These are phyloP conservation scores for Micropoecilia bifurca DNA, from an alignment of 2,797 vertebrate species.

Conservation along the genomic window DNA sequence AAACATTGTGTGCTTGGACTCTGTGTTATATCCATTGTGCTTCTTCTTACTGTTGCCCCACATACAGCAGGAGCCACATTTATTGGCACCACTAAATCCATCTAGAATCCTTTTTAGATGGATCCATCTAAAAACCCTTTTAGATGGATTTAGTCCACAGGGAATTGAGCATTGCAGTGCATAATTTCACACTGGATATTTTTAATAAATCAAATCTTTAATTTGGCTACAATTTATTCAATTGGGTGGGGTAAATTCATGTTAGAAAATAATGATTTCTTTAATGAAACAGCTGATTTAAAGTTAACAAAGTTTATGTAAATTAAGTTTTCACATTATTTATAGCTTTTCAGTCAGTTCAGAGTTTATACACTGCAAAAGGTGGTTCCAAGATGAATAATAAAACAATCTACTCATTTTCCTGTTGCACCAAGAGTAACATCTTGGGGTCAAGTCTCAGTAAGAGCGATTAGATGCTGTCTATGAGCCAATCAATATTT, in stretches of 20 bases:
- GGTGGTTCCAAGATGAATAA: neutral
- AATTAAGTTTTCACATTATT: neutral
- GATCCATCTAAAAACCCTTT: too few species aligned
- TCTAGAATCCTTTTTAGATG: neutral
- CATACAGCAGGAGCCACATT: slow-evolving; percentile 18
- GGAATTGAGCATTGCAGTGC: neutral
- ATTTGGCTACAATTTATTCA: neutral
- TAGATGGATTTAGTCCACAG: too few species aligned
- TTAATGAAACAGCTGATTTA: neutral
- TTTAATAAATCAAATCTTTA: neutral
- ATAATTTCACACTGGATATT: neutral
- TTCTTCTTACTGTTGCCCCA: slow-evolving; percentile 18
- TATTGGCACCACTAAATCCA: neutral
- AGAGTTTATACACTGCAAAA: neutral
- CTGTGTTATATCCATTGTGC: slow-evolving; percentile 6
- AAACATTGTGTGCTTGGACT: slow-evolving; percentile 17
- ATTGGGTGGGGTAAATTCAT: neutral
- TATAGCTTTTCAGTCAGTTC: neutral
- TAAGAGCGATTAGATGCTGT: neutral
- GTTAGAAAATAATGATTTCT: neutral
- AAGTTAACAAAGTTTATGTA: neutral
- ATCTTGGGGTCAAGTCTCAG: neutral
- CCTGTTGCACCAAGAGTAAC: neutral
- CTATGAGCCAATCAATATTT: neutral
- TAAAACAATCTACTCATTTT: neutral